Percentiles rank a stretch among this genome's conserved stretches.
phyloP scores from a whole-genome alignment of 2,113 vertebrate species.

The Cathartes aura region DNA sequence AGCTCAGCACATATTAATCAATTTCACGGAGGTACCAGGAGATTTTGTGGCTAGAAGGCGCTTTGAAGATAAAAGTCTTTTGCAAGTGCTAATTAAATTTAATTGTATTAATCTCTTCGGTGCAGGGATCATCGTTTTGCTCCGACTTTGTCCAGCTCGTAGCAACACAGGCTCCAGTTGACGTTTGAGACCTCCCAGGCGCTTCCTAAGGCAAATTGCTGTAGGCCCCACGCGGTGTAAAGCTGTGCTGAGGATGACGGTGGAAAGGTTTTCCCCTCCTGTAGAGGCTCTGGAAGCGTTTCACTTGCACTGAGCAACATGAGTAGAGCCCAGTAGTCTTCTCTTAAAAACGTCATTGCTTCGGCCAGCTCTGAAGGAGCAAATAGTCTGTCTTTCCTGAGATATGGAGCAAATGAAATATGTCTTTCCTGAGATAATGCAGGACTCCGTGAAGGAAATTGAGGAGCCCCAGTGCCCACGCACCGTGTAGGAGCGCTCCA shows the following conservation, averaged over 20 bases:
- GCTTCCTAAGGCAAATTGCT: not conserved
- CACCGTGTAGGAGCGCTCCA: fast-evolving
- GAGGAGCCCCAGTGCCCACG: fast-evolving
- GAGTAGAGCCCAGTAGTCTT: not conserved
- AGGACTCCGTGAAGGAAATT: not conserved
- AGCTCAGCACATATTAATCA: not conserved
- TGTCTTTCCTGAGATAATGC: not conserved
- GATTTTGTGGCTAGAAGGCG: not conserved
- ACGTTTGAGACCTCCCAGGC: not conserved
- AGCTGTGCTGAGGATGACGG: not conserved
- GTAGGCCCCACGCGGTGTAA: fast-evolving
- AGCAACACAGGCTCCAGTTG: fast-evolving
- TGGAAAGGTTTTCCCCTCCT: not conserved
- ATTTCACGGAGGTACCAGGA: not conserved
- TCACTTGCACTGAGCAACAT: fast-evolving
- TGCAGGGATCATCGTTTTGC: not conserved
- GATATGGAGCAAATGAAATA: not conserved
- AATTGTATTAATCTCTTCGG: not conserved
- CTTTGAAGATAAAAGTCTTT: slow-evolving; percentile 18
- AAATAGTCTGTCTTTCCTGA: not conserved
- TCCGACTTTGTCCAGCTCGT: not conserved
- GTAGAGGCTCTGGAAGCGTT: not conserved
- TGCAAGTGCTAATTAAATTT: slow-evolving; percentile 10
- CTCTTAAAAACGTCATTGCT: not conserved
- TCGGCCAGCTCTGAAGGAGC: not conserved